Evolutionary conservation across 1,140 invertebrate species (phyloP).

Genomic region (Drosophila ananassae): DNA sequence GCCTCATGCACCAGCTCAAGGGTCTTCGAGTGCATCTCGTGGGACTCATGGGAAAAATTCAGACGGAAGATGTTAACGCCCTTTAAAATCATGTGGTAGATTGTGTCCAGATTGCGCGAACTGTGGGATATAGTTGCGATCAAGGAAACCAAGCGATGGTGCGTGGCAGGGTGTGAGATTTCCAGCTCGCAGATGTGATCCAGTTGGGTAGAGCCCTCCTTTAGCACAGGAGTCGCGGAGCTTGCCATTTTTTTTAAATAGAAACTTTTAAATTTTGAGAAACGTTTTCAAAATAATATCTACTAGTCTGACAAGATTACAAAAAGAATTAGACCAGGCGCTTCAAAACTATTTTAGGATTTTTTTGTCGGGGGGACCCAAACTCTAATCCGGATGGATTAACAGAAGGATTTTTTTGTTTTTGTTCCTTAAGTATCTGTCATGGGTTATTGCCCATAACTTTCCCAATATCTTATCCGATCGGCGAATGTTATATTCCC

Average conservation of each 20-base stretch:
- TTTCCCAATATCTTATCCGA: too few relatives aligned
- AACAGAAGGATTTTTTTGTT: too few relatives aligned
- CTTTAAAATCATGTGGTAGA: conserved; percentile 97
- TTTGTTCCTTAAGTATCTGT: too few relatives aligned
- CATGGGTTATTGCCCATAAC: too few relatives aligned
- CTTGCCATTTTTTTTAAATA: conserved; percentile 27
- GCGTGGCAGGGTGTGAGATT: conserved; percentile 91
- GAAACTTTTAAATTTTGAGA: conserved; percentile 9
- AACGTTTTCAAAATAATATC: background rate
- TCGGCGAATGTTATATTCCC: too few relatives aligned
- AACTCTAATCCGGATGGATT: background rate
- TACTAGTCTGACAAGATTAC: background rate
- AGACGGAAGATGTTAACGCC: conserved; percentile 99
- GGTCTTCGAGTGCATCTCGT: conserved; percentile 96
- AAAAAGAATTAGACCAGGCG: background rate
- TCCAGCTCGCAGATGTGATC: conserved; percentile 96
- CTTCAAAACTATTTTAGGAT: too few relatives aligned
- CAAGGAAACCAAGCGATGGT: conserved; percentile 95
- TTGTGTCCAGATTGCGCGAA: conserved; percentile 91
- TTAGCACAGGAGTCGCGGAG: conserved; percentile 26
- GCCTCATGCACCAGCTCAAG: conserved; percentile 94
- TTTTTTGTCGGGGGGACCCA: background rate
- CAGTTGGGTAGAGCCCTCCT: conserved; percentile 88
- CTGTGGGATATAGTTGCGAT: conserved; percentile 99
- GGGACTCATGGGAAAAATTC: conserved; percentile 98